Evolutionary conservation across 2,888 invertebrate species (phyloP).

Genomic region (Alviniconcha strummeri): DNA sequence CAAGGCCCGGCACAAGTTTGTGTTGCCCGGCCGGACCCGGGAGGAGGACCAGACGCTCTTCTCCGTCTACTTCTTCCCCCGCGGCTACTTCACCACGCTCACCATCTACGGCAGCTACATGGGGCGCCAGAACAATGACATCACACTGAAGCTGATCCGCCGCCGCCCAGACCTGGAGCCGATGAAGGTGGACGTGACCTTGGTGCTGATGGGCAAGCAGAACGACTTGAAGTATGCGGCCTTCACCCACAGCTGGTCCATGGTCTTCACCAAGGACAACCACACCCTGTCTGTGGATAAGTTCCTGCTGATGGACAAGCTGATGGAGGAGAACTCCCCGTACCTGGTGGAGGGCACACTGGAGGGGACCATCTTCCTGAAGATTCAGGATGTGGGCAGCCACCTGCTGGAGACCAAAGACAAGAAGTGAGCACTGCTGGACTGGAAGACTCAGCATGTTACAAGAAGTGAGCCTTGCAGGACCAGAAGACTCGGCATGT

Average conservation of each 20-base stretch:
- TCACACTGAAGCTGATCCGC: conserved; percentile 54
- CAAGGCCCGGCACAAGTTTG: conserved; percentile 15
- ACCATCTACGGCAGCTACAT: conserved; percentile 63
- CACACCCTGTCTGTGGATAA: conserved; percentile 51
- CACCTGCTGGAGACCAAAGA: conserved; percentile 38
- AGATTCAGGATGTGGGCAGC: conserved; percentile 53
- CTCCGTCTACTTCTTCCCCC: conserved; percentile 57
- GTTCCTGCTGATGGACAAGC: conserved; percentile 52
- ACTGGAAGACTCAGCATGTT: too few species aligned
- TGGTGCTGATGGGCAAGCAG: conserved; percentile 61
- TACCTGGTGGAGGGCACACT: conserved; percentile 61
- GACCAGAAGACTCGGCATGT: too few species aligned
- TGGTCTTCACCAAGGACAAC: conserved; percentile 48
- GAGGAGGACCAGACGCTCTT: conserved; percentile 33
- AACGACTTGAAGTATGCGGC: conserved; percentile 61
- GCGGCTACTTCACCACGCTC: conserved; percentile 59
- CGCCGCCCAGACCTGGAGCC: conserved; percentile 35
- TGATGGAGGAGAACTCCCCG: conserved; percentile 56
- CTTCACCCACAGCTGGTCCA: conserved; percentile 49
- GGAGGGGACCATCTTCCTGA: conserved; percentile 60
- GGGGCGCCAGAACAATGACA: conserved; percentile 57
- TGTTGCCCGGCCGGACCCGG: conserved; percentile 4
- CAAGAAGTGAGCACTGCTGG: not conserved
- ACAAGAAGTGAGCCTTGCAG: too few species aligned
- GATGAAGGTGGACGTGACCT: conserved; percentile 49